Percentiles rank a stretch among this genome's conserved stretches.
Evolutionary conservation across 53 echinoderm and acorn worm genomes (phyloP).

Genomic region (Henricia sp.): DNA sequence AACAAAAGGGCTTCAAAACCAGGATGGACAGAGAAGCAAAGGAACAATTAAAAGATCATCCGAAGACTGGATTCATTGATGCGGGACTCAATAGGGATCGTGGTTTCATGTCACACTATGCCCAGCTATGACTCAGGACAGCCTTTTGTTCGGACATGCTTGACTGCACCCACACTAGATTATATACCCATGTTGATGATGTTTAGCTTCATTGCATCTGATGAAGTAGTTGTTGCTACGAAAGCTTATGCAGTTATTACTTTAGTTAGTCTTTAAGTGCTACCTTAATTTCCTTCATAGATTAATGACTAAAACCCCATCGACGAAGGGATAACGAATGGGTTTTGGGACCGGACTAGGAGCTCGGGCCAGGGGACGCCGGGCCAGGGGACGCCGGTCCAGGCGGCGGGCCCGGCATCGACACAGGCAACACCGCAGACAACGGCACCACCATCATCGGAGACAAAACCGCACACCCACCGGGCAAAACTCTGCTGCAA

Average conservation of each 20-base stretch:
- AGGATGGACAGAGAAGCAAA: no score
- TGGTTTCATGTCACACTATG: no score
- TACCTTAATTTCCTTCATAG: neutral
- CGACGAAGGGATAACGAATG: neutral
- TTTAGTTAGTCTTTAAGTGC: neutral
- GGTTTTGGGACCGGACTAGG: neutral
- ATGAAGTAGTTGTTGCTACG: neutral
- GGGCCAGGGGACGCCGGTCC: neutral
- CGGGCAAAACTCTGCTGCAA: neutral
- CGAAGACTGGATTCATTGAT: no score
- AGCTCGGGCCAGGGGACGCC: neutral
- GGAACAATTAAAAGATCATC: no score
- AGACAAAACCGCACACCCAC: neutral
- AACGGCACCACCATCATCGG: constrained; percentile 11
- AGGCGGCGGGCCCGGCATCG: neutral
- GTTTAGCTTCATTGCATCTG: neutral
- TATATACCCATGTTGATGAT: neutral
- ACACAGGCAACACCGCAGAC: neutral
- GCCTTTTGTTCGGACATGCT: no score
- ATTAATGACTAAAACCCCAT: neutral
- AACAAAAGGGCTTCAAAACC: no score
- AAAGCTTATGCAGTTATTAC: neutral
- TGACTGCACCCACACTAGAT: no score
- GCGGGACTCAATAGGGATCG: no score
- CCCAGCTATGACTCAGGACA: no score